A percentile compares a stretch with the other conserved stretches of the same genome.
phyloP scores from a whole-genome alignment of 1,140 invertebrate genomes.

The Drosophila ambigua region DNA sequence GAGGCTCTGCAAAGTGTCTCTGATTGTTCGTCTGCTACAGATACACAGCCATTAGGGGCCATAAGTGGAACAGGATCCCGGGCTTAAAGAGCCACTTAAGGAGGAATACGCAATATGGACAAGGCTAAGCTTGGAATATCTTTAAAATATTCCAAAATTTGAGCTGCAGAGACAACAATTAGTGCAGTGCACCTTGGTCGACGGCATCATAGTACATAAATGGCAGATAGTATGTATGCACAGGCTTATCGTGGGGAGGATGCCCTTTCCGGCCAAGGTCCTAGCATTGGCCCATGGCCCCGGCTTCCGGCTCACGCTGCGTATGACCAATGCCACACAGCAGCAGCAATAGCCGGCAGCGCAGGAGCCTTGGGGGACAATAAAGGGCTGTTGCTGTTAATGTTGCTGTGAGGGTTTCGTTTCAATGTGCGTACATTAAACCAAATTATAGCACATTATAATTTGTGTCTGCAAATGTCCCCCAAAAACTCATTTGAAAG shows the following conservation, averaged over 20 bases:
- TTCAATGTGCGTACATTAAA: slow-evolving; percentile 53
- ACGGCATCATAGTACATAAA: slow-evolving; percentile 17
- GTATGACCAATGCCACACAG: slow-evolving; percentile 46
- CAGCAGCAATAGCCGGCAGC: not conserved
- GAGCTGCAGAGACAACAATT: slow-evolving; percentile 27
- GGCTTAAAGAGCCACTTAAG: no score
- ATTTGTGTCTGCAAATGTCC: slow-evolving; percentile 50
- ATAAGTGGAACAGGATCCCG: no score
- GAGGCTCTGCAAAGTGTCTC: no score
- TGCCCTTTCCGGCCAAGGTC: not conserved
- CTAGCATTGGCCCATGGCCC: not conserved
- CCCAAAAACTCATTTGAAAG: slow-evolving; percentile 47
- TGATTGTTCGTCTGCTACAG: no score
- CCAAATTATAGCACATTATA: slow-evolving; percentile 65
- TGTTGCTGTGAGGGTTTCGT: slow-evolving; percentile 19
- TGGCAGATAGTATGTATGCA: slow-evolving; percentile 1
- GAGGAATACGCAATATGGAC: no score
- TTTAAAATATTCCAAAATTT: no score
- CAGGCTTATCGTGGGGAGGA: slow-evolving; percentile 6
- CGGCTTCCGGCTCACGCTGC: slow-evolving; percentile 21
- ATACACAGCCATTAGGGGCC: no score
- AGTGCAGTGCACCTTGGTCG: slow-evolving; percentile 12
- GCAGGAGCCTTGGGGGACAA: slow-evolving; percentile 14
- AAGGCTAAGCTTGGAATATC: no score
- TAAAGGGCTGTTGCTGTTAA: slow-evolving; percentile 14